These are phyloP conservation scores for Lordiphosa stackelbergi DNA, from an alignment of 1,140 invertebrate species.

Conservation along the genomic window DNA sequence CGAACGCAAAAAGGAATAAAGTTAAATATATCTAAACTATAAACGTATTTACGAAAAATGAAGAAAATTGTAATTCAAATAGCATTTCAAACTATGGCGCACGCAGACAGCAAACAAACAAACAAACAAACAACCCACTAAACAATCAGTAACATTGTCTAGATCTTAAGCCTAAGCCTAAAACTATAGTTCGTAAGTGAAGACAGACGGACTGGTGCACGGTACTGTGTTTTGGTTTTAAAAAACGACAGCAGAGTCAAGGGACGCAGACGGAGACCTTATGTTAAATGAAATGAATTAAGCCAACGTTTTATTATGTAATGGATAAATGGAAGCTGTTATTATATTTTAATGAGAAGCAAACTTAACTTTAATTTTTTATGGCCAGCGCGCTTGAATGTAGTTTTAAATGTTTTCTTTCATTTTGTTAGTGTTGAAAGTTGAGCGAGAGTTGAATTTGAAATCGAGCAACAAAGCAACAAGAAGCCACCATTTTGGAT, in stretches of 20 bases:
- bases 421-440: conserved; percentile 51
- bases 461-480: conserved; percentile 11
- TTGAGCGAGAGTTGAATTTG: conserved; percentile 23
- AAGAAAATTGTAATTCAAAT: conserved; percentile 19
- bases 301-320: conserved; percentile 68
- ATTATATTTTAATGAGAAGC: conserved; percentile 66
- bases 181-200: conserved; percentile 53
- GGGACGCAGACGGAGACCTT: conserved; percentile 22
- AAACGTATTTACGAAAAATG: conserved; percentile 23
- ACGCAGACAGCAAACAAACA: conserved; percentile 30
- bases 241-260: conserved; percentile 57
- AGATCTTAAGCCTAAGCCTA: conserved; percentile 67
- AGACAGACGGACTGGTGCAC: conserved; percentile 29
- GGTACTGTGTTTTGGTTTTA: conserved; percentile 75
- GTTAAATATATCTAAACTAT: conserved; percentile 35
- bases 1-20: conserved; percentile 21
- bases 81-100: conserved; percentile 44
- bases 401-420: conserved; percentile 58
- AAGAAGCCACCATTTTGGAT: conserved; percentile 34
- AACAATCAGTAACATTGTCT: conserved; percentile 70
- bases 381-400: conserved; percentile 39
- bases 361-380: conserved; percentile 61
- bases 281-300: conserved; percentile 55
- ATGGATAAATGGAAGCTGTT: conserved; percentile 68
- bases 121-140: conserved; percentile 56